These are phyloP conservation scores for Pandion haliaetus DNA, from an alignment of 2,113 vertebrate genomes.

Conservation along the genomic window DNA sequence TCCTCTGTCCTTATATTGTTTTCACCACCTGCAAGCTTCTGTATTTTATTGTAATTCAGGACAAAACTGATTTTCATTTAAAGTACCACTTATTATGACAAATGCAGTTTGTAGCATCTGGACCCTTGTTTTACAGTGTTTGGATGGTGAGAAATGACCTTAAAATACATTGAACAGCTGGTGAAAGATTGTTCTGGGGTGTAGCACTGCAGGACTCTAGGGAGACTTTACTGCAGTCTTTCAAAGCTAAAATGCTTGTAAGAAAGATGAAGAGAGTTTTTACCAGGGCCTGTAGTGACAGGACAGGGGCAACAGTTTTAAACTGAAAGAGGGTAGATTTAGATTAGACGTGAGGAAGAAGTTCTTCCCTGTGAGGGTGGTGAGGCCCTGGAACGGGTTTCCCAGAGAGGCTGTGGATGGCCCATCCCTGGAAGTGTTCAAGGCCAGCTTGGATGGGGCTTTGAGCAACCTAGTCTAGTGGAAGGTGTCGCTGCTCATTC, in stretches of 20 bases:
- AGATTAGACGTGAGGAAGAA: not conserved
- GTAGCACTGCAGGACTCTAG: not conserved
- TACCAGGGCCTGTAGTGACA: not conserved
- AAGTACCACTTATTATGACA: not conserved
- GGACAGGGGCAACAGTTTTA: not conserved
- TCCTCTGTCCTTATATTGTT: not conserved
- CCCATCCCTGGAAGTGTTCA: not conserved
- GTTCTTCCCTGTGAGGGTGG: not conserved
- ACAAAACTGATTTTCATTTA: not conserved
- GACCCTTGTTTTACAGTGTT: not conserved
- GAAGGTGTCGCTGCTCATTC: not conserved
- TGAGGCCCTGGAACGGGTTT: not conserved
- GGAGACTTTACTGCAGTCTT: not conserved
- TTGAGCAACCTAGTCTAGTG: not conserved
- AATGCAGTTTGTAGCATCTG: not conserved
- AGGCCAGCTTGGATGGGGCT: not conserved
- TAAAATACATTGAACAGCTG: not conserved
- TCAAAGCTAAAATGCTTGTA: not conserved
- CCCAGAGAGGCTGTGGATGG: not conserved
- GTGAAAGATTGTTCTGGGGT: not conserved
- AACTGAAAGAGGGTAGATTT: not conserved
- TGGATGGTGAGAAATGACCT: not conserved
- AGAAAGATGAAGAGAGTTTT: not conserved
- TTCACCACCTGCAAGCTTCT: not conserved
- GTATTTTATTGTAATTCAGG: not conserved